Percentiles rank a stretch among this genome's conserved stretches.
phyloP scores from a whole-genome alignment of 2,888 invertebrate species.

The Metopia argyrocephala region DNA sequence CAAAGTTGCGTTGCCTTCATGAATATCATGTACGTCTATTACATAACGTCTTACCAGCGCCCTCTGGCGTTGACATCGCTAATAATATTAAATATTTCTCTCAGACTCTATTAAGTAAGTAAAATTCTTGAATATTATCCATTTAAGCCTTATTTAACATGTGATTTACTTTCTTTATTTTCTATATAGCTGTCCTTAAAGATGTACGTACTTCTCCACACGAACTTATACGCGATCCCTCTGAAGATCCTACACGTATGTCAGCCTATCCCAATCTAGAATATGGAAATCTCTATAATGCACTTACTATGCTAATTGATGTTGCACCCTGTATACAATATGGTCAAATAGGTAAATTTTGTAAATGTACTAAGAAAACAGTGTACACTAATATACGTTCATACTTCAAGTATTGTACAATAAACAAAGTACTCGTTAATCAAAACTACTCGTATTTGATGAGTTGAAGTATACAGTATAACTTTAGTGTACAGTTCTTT shows the following conservation, averaged over 20 bases:
- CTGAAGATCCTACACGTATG: slow-evolving; percentile 91
- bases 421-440: background rate
- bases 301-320: slow-evolving; percentile 88
- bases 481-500: no score
- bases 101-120: slow-evolving; percentile 95
- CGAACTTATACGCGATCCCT: slow-evolving; percentile 92
- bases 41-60: slow-evolving; percentile 93
- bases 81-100: slow-evolving; percentile 99
- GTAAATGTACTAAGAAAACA: no score
- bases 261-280: slow-evolving; percentile 96
- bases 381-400: no score
- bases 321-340: slow-evolving; percentile 94
- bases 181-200: slow-evolving; percentile 89
- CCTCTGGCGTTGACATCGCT: slow-evolving; percentile 96
- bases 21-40: slow-evolving; percentile 96
- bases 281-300: slow-evolving; percentile 96
- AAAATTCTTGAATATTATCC: background rate
- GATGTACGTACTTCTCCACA: slow-evolving; percentile 96
- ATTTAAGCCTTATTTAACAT: background rate
- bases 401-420: background rate
- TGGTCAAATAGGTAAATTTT: slow-evolving; percentile 87
- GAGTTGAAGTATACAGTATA: background rate
- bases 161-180: background rate
- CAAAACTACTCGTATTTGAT: background rate
- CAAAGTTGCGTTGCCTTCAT: slow-evolving; percentile 97